Evolutionary conservation across 2,113 vertebrate genomes (phyloP), one percentile per base, ranked within the genome.

Genomic region (Aix galericulata): DNA sequence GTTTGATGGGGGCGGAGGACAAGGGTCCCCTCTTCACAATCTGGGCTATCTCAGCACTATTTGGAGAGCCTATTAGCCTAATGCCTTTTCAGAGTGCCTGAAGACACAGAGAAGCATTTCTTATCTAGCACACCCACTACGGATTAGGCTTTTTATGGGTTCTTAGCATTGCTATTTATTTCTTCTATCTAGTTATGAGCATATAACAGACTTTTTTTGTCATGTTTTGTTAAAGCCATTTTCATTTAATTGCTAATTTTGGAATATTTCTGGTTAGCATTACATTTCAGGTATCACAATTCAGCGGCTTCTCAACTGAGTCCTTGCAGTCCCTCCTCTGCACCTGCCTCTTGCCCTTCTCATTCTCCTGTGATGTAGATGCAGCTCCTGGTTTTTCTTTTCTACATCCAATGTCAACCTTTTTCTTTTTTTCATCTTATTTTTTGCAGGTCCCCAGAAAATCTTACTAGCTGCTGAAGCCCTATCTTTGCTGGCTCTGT

Each of bases 1-100:
- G 50, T 80, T 75, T 75, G 73, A n/a, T 0, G 1, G 42, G 18
- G 48, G 7, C 1, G 4, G 71, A 87, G 46, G 27, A 26, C 80
- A 12, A 17, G 15, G 16, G 48, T 84, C 20, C 10, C 12, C 26
- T 78, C 62, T 46, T 81, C 62, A 86, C 27, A 81, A 34, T 76
- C 31, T 42, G 36, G 63, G 59, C 32, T 79, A 88, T 86, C 59
- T 89, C 79, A 80, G 52, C 68, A 59, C 40, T 81, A 31, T 76
- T 58, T 84, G 71, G 69, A 82, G 62, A 53, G 50, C 31, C 73
- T 93, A 6, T 90, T 84, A 92, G 31, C 66, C 62, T 64, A 83
- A 94, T 68, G 48, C 20, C 53, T 91, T 95, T 95, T 73, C 58
- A 88, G 66, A 82, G 21, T 62, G 69, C 88, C 83, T 89, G 80